Base-by-base conservation (phyloP, 2,888 invertebrate genomes). In the Flabesymbios commensalis region DNA sequence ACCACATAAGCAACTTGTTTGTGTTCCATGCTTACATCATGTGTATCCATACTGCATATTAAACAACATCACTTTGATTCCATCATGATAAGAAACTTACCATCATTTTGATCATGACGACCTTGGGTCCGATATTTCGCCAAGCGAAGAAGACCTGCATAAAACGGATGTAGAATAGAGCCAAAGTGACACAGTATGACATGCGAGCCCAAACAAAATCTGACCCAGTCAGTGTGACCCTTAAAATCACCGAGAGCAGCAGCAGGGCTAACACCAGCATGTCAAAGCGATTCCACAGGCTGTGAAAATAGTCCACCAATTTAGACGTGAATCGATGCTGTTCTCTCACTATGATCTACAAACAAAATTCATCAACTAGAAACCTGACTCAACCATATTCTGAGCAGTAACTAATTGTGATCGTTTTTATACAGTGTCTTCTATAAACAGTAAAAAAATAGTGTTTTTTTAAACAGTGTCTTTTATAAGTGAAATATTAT, bases 51-150 rank as follows among this genome's bases (percentile, higher is more conserved):
- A n/a, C n/a, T n/a, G n/a, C n/a, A n/a, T n/a, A n/a, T n/a, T n/a
- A n/a, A n/a, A n/a, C n/a, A n/a, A n/a, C n/a, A n/a, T n/a, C n/a
- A n/a, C n/a, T n/a, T n/a, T n/a, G n/a, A n/a, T n/a, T n/a, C n/a
- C n/a, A n/a, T 51, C 22, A 24, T 26, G 19, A n/a, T n/a, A 2
- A 36, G 2, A 32, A 14, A 63, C 75, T 68, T 59, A 82, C 82
- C 82, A 82, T 82, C 65, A 71, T 74, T 28, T 72, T 71, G 26
- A 82, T 81, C 81, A 82, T 82, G 69, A 82, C 78, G 59, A 82
- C 80, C 68, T 82, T 82, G 1, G 82, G 82, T 52, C 82, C 82
- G 48, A 82, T 76, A 53, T 78, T 76, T 63, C 77, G 77, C 59
- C 73, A 72, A 3, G 76, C 78, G 64, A 75, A 80, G 72, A 81